Evolutionary conservation across 2,888 invertebrate genomes (phyloP).

Genomic region (Trypoxylon attenuatum): DNA sequence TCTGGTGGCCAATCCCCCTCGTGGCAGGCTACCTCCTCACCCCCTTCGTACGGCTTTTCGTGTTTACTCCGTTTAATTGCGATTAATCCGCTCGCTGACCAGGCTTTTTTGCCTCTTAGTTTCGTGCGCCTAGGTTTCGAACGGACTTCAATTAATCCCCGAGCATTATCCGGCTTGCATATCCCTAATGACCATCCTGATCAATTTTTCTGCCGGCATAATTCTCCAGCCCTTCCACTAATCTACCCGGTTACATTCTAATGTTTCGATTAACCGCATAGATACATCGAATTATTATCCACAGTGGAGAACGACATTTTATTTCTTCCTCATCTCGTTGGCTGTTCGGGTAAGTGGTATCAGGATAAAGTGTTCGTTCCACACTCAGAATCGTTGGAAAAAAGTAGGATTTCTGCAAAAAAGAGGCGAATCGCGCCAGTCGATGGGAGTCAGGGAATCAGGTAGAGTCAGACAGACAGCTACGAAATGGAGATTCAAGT

Average conservation of each 20-base stretch:
- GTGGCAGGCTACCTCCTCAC: neutral
- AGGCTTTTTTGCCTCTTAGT: neutral
- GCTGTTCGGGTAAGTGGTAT: too few relatives aligned
- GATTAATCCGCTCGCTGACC: neutral
- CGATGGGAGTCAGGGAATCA: neutral
- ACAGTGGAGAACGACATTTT: too few relatives aligned
- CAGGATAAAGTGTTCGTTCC: too few relatives aligned
- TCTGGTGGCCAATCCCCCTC: neutral
- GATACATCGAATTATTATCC: too few relatives aligned
- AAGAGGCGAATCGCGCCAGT: slow-evolving; percentile 19
- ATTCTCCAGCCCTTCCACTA: too few relatives aligned
- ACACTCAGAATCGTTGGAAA: too few relatives aligned
- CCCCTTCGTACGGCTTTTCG: neutral
- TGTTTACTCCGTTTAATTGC: slow-evolving; percentile 2
- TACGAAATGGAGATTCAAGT: slow-evolving; percentile 54
- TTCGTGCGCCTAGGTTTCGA: neutral
- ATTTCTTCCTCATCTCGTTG: too few relatives aligned
- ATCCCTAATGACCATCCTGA: too few relatives aligned
- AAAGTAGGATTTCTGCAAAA: slow-evolving; percentile 17
- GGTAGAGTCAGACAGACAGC: slow-evolving; percentile 11
- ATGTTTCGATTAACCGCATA: too few relatives aligned
- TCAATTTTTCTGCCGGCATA: too few relatives aligned
- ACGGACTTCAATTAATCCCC: neutral
- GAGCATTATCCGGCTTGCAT: neutral
- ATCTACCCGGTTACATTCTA: too few relatives aligned